Evolutionary conservation across 2,113 vertebrate species (phyloP), one percentile per base, ranked within the genome.

Genomic region (Rhipidura dahli): DNA sequence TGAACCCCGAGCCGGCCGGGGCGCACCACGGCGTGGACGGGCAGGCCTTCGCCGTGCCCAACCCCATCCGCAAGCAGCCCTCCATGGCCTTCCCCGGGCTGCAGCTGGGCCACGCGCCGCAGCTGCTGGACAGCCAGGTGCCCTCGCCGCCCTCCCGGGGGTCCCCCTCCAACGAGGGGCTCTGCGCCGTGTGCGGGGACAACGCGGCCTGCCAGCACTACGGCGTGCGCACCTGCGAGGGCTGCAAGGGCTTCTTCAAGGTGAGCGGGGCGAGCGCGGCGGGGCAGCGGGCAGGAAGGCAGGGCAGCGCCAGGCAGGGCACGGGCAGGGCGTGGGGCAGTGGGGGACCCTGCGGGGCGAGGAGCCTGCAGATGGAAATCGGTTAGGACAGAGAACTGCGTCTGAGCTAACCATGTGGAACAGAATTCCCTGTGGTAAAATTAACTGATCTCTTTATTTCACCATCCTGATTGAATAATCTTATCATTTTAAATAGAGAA

Each of bases 221-320:
- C 1, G 99, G 99, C 2, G 99, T 99, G 3, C 99, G 99, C 71
- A 99, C 99, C 96, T 99, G 99, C 51, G 99, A 99, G 94, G 99
- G 99, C 73, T 99, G 99, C 97, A 99, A 99, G 94, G 99, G 99
- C 22, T 99, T 99, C 97, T 99, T 99, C 97, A 99, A 99, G 99
- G 99, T 99, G n/a, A 27, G 19, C 6, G 26, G 69, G 40, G 9
- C 39, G 27, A 21, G 45, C 9, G 66, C 19, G 24, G 5, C 31
- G 2, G 60, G 60, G 37, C 9, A 5, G 27, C 15, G 8, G 64
- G 50, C 26, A 40, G 20, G 70, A 9, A 11, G 51, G 44, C 79
- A 39, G 7, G 68, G 72, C 22, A 42, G 28, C 6, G 30, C 13
- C 61, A 6, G 42, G 63, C 40, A 23, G 61, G 27, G 20, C 39